Percentiles rank a stretch among this genome's conserved stretches.
phyloP scores from a whole-genome alignment of 2,113 vertebrate species.

The Poeciliopsis turrubarensis region DNA sequence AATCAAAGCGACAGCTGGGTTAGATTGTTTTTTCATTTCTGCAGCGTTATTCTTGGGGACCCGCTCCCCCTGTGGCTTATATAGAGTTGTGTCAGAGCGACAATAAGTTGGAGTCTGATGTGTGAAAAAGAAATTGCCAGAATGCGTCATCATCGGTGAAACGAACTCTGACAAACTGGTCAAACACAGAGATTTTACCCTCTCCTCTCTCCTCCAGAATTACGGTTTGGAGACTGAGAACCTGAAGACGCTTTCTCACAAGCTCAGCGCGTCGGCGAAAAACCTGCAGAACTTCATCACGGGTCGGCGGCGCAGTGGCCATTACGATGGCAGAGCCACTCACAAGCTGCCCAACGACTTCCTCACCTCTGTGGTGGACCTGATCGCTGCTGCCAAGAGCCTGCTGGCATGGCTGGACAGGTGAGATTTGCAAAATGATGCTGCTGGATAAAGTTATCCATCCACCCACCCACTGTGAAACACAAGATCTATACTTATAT shows the following conservation, averaged over 20 bases:
- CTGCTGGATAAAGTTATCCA: neutral
- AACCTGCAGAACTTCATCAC: slow-evolving; percentile 96
- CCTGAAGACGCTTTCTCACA: slow-evolving; percentile 94
- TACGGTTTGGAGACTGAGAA: slow-evolving; percentile 97
- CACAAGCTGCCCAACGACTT: slow-evolving; percentile 94
- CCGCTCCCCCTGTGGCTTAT: neutral
- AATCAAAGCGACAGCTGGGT: slow-evolving; percentile 63
- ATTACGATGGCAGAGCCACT: slow-evolving; percentile 88
- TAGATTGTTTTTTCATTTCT: slow-evolving; percentile 37
- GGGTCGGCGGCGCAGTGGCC: slow-evolving; percentile 85
- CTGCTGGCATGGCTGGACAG: slow-evolving; percentile 94
- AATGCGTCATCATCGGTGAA: neutral
- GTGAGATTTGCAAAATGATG: slow-evolving; percentile 77
- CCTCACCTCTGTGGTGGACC: slow-evolving; percentile 95
- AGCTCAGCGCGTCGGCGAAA: slow-evolving; percentile 89
- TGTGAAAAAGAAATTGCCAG: slow-evolving; percentile 16
- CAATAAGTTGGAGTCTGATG: slow-evolving; percentile 9
- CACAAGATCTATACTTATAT: too few relatives aligned
- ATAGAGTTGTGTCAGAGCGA: slow-evolving; percentile 8
- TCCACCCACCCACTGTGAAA: too few relatives aligned
- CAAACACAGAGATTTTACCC: slow-evolving; percentile 35
- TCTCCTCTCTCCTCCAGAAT: slow-evolving; percentile 81
- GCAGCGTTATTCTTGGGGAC: slow-evolving; percentile 20
- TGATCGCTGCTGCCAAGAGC: slow-evolving; percentile 95
- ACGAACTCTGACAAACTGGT: slow-evolving; percentile 43